A percentile compares a stretch with the other conserved stretches of the same genome.
Evolutionary conservation across 2,113 vertebrate genomes (phyloP).

Genomic region (Charina bottae): DNA sequence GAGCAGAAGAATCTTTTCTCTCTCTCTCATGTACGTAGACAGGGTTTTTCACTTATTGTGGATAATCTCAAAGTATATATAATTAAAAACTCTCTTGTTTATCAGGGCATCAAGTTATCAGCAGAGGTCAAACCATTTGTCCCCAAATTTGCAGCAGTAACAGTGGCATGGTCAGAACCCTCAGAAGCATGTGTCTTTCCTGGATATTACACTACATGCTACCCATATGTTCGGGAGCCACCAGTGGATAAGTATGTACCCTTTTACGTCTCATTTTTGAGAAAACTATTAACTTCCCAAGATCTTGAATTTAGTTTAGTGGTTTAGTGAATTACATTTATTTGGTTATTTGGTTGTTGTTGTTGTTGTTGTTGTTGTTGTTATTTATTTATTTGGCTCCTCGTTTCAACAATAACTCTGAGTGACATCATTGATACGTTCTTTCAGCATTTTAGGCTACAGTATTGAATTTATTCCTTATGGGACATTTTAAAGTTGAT

Average conservation of each 20-base stretch:
- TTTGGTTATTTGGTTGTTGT: conserved; percentile 10
- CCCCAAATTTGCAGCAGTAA: conserved; percentile 67
- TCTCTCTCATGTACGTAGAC: not conserved
- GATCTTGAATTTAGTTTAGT: not conserved
- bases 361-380: no score
- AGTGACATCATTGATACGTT: not conserved
- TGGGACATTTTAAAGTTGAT: not conserved
- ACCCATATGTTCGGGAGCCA: conserved; percentile 71
- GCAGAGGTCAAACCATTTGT: conserved; percentile 80
- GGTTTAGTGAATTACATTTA: not conserved
- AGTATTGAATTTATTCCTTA: not conserved
- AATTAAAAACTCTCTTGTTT: conserved; percentile 58
- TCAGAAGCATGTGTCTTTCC: conserved; percentile 71
- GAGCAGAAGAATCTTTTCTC: not conserved
- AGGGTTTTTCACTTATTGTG: conserved; percentile 38
- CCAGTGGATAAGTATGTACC: conserved; percentile 72
- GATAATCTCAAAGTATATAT: conserved; percentile 43
- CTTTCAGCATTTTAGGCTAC: not conserved
- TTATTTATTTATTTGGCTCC: not conserved
- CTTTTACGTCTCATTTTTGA: conserved; percentile 54
- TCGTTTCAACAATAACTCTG: not conserved
- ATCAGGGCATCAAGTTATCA: conserved; percentile 75
- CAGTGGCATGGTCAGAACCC: conserved; percentile 68
- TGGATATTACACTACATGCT: conserved; percentile 70
- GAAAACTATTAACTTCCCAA: conserved; percentile 14